Conservation (phyloP, 1,140 invertebrate genomes). For the Hycleus cichorii region DNA sequence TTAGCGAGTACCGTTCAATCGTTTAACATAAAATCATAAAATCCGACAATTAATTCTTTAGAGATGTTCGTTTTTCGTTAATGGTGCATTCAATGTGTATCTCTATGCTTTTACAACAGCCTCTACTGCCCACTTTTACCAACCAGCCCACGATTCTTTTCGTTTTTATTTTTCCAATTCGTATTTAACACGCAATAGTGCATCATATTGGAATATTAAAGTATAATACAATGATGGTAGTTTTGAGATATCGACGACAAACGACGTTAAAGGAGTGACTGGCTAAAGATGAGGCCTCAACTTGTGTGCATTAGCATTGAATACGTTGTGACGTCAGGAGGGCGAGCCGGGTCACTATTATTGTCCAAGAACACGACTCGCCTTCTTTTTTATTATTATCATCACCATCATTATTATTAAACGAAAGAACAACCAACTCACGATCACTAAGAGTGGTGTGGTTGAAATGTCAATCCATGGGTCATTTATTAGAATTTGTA, state of each 20-base stretch:
- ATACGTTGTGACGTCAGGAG: conserved; percentile 31
- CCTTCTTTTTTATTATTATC: conserved; percentile 1
- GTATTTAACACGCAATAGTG: conserved; percentile 16
- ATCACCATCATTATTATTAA: no score
- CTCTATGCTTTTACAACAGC: no score
- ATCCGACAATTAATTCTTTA: no score
- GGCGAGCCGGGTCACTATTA: conserved; percentile 33
- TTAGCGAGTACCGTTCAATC: no score
- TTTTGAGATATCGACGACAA: no score
- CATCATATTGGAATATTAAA: conserved; percentile 4
- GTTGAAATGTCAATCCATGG: conserved; percentile 11
- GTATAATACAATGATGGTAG: no score
- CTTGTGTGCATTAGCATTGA: conserved; percentile 32
- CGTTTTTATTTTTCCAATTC: conserved; percentile 1
- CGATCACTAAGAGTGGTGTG: conserved; percentile 1
- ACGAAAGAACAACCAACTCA: background rate
- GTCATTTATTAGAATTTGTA: background rate
- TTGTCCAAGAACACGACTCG: conserved; percentile 26
- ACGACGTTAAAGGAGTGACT: conserved; percentile 23
- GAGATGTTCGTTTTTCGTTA: no score
- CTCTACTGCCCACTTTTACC: no score
- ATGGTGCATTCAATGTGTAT: no score
- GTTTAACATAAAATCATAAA: no score
- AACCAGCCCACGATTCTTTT: conserved; percentile 1
- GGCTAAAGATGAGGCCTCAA: conserved; percentile 25